Evolutionary conservation across 2,113 vertebrate species (phyloP).

Genomic region (Tachysurus fulvidraco): DNA sequence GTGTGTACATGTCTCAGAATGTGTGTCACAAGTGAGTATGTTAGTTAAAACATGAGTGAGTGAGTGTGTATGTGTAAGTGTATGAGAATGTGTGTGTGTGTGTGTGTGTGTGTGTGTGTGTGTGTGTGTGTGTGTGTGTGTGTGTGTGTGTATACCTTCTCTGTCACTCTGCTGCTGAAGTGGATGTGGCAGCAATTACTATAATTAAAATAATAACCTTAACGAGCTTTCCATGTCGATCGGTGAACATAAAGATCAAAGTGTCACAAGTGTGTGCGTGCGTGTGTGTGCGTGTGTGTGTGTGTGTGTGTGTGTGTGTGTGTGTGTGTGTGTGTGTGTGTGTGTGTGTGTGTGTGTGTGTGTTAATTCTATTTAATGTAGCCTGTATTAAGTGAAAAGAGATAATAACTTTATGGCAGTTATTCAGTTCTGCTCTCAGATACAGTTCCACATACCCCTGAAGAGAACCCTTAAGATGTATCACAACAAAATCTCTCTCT

Average conservation of each 20-base stretch:
- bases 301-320: slow-evolving; percentile 33
- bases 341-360: slow-evolving; percentile 38
- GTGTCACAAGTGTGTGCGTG: slow-evolving; percentile 4
- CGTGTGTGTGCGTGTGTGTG: slow-evolving; percentile 39
- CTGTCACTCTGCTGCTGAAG: slow-evolving; percentile 63
- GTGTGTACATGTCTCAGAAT: neutral
- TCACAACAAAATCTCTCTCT: too few species aligned
- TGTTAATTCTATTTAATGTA: neutral
- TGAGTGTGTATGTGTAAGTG: neutral
- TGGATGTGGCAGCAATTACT: slow-evolving; percentile 70
- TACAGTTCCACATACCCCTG: too few species aligned
- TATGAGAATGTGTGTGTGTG: neutral
- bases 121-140: slow-evolving; percentile 31
- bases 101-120: neutral
- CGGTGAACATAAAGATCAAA: slow-evolving; percentile 42
- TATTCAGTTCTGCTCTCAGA: too few species aligned
- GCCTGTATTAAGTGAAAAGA: neutral
- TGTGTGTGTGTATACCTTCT: neutral
- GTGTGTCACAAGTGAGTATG: neutral
- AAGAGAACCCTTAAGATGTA: too few species aligned
- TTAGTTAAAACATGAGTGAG: neutral
- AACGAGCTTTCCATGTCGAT: slow-evolving; percentile 68
- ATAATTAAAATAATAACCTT: slow-evolving; percentile 76
- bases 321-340: slow-evolving; percentile 32
- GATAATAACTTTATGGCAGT: too few species aligned